Base-by-base conservation (phyloP, 2,113 vertebrate species). In the Azemiops feae region DNA sequence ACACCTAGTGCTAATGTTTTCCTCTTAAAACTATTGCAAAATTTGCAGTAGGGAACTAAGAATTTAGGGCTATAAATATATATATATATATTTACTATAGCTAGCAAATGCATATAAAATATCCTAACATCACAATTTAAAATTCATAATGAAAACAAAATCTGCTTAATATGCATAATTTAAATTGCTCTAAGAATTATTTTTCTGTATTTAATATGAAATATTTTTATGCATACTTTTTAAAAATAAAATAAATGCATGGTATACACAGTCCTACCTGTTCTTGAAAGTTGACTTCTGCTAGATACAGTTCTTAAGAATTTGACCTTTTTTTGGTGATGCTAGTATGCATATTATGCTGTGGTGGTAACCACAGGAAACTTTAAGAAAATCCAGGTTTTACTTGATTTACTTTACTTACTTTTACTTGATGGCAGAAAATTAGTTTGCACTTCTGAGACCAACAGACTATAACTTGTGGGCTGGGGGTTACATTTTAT, bases 391-490 rank as follows among this genome's bases (percentile, higher is more conserved):
- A 92, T n/a, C 27, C 25, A 52, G 22, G 11, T 87, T 87, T 92
- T n/a, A 88, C 30, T 87, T 88, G 34, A 81, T 43, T 50, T 50
- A 50, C 47, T 50, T 50, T 1, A 50, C 47, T 50, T 50, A 50
- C 8, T 87, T 87, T 92, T n/a, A 88, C 22, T 87, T 69, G 34
- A 81, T 43, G 34, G 74, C 6, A 81, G 74, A 81, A 81, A 81
- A 81, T 81, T 81, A 95, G 96, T 96, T 94, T 93, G 96, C 94
- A 95, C 93, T 94, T 95, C 94, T 95, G 39, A 54, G 86, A 94
- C 96, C 91, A 85, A 94, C 74, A 25, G 50, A 92, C 50, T 30
- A 50, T 58, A 81, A 96, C 95, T 92, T 95, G 0, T 85, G 58
- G 81, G 89, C 3, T 88, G 58, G 94, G 87, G 94, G 69, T 69